phyloP scores from a whole-genome alignment of 1,140 invertebrate species.

The Sminthurides bifidus region DNA sequence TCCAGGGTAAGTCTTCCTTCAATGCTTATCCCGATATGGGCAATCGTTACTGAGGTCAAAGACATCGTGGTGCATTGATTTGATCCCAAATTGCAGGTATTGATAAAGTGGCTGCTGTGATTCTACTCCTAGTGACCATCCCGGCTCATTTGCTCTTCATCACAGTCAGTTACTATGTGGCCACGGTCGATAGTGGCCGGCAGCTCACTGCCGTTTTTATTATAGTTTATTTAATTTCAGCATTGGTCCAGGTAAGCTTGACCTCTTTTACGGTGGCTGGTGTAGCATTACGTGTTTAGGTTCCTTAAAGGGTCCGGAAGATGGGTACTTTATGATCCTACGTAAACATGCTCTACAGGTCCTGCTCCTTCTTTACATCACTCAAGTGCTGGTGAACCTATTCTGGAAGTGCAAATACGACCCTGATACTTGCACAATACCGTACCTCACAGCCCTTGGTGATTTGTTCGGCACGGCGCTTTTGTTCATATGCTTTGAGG shows the following conservation, averaged over 20 bases:
- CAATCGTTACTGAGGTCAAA: background rate
- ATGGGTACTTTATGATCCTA: no score
- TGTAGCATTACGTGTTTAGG: no score
- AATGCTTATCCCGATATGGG: no score
- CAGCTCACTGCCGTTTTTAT: conserved; percentile 49
- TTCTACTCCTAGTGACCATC: conserved; percentile 71
- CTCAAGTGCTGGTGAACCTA: conserved; percentile 72
- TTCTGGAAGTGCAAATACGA: conserved; percentile 86
- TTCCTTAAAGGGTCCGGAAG: no score
- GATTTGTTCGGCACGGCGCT: conserved; percentile 82
- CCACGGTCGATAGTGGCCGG: conserved; percentile 39
- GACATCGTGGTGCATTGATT: background rate
- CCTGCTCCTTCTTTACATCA: conserved; percentile 63
- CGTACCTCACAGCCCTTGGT: conserved; percentile 87
- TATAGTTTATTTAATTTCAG: conserved; percentile 50
- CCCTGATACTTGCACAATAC: conserved; percentile 91
- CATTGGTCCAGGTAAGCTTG: conserved; percentile 47
- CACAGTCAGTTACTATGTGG: conserved; percentile 61
- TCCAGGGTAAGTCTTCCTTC: conserved; percentile 31
- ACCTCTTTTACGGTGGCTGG: no score
- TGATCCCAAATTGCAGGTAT: background rate
- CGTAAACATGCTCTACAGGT: conserved; percentile 49
- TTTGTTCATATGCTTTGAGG: conserved; percentile 37
- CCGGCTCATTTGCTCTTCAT: conserved; percentile 85
- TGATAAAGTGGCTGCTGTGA: conserved; percentile 58